Conservation (phyloP, 1,140 invertebrate species). For the Cherax quadricarinatus region DNA sequence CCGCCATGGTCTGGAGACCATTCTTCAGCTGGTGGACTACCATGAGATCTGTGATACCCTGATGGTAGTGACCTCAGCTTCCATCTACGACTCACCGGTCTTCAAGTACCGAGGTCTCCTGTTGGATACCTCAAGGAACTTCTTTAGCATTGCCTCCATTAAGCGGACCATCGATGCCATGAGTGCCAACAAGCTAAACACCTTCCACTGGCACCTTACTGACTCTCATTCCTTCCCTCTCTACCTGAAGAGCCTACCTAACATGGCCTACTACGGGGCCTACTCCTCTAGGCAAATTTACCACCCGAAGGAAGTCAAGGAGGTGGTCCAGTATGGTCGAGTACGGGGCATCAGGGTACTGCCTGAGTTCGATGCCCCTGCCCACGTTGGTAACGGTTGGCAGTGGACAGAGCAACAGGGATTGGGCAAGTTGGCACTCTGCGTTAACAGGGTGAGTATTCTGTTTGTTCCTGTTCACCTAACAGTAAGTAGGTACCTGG, state of each 20-base stretch:
- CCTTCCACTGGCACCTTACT: slow-evolving; percentile 93
- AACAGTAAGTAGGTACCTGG: background rate
- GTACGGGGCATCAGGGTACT: slow-evolving; percentile 86
- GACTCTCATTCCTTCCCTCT: slow-evolving; percentile 92
- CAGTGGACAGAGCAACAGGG: slow-evolving; percentile 83
- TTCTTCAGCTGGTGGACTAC: slow-evolving; percentile 73
- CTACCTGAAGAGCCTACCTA: slow-evolving; percentile 82
- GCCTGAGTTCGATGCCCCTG: slow-evolving; percentile 91
- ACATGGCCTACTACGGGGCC: slow-evolving; percentile 84
- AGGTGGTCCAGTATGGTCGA: slow-evolving; percentile 85
- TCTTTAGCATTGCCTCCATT: slow-evolving; percentile 82
- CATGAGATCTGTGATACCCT: slow-evolving; percentile 20
- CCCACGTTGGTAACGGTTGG: slow-evolving; percentile 93
- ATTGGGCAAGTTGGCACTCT: slow-evolving; percentile 78
- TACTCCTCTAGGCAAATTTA: slow-evolving; percentile 82
- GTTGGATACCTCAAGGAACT: slow-evolving; percentile 76
- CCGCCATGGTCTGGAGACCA: slow-evolving; percentile 75
- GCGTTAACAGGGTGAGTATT: slow-evolving; percentile 77
- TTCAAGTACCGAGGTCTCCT: slow-evolving; percentile 71
- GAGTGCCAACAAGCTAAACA: slow-evolving; percentile 88
- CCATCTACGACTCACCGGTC: slow-evolving; percentile 54
- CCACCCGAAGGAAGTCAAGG: slow-evolving; percentile 82
- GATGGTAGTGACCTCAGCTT: slow-evolving; percentile 33
- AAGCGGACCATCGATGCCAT: slow-evolving; percentile 87
- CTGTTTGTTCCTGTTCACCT: background rate